phyloP scores from a whole-genome alignment of 2,113 vertebrate genomes.

The Tretioscincus oriximinensis region DNA sequence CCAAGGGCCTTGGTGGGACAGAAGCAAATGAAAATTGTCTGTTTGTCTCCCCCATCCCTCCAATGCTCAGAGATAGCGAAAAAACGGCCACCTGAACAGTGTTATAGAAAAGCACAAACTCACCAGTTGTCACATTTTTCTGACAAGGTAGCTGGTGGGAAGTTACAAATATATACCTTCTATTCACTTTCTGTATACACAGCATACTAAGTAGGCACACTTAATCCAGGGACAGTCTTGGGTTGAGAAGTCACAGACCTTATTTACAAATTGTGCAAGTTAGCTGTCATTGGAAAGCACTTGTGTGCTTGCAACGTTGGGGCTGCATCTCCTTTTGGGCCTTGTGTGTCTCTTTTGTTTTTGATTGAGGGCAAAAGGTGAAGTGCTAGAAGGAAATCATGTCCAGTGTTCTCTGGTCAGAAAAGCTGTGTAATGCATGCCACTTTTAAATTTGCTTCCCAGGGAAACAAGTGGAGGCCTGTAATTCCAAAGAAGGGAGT shows the following conservation, averaged over 20 bases:
- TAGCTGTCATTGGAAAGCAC: neutral
- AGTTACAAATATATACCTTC: neutral
- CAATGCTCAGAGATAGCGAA: too few species aligned
- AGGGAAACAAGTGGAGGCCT: neutral
- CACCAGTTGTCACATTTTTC: neutral
- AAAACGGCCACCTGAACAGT: too few species aligned
- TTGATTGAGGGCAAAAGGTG: conserved; percentile 2
- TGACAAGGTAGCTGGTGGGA: neutral
- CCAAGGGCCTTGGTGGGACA: too few species aligned
- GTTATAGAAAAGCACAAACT: neutral
- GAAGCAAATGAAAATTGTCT: too few species aligned
- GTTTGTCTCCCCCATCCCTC: too few species aligned
- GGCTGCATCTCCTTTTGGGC: neutral
- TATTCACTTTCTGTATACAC: neutral
- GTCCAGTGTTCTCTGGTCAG: neutral
- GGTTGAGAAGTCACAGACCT: neutral
- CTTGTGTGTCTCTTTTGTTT: neutral
- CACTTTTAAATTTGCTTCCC: neutral
- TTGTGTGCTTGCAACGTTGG: neutral
- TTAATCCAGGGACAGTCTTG: neutral
- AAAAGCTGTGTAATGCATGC: neutral
- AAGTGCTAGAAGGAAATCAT: neutral
- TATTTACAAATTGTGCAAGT: neutral
- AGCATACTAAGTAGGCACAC: neutral
- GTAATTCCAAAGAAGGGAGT: neutral